These are phyloP conservation scores for Vanessa cardui DNA, from an alignment of 2,888 invertebrate species.

Conservation along the genomic window DNA sequence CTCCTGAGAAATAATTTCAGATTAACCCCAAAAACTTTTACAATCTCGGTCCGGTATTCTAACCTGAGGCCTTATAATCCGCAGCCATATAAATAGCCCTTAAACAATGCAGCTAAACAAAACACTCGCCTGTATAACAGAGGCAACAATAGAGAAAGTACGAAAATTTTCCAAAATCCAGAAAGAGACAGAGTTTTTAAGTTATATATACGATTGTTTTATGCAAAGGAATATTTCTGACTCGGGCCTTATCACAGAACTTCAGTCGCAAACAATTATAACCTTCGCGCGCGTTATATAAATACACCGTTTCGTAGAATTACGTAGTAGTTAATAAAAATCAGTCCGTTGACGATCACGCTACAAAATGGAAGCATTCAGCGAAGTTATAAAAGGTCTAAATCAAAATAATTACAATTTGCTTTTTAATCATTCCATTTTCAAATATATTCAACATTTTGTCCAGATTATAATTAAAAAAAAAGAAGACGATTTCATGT, in stretches of 20 bases:
- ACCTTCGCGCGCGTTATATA: conserved; percentile 29
- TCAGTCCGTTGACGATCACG: conserved; percentile 25
- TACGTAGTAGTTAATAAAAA: conserved; percentile 22
- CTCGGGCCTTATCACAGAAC: conserved; percentile 23
- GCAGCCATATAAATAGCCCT: too few species aligned
- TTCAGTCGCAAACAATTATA: conserved; percentile 29
- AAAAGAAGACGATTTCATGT: too few species aligned
- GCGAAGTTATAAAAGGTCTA: not conserved
- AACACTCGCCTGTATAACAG: too few species aligned
- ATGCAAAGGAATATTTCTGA: conserved; percentile 17
- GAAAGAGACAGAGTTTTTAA: not conserved
- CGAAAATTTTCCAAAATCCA: not conserved
- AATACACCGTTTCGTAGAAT: conserved; percentile 30
- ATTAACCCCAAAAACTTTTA: too few species aligned
- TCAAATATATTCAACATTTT: too few species aligned
- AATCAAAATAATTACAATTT: too few species aligned
- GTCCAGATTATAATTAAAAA: too few species aligned
- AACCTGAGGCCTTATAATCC: too few species aligned
- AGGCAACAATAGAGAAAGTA: not conserved
- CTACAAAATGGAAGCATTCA: not conserved
- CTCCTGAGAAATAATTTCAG: too few species aligned
- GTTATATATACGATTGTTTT: conserved; percentile 9
- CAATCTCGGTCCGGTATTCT: too few species aligned
- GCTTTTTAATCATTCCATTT: too few species aligned
- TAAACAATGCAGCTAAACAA: too few species aligned